phyloP scores from a whole-genome alignment of 1,140 invertebrate species.

The Cryptotermes secundus region DNA sequence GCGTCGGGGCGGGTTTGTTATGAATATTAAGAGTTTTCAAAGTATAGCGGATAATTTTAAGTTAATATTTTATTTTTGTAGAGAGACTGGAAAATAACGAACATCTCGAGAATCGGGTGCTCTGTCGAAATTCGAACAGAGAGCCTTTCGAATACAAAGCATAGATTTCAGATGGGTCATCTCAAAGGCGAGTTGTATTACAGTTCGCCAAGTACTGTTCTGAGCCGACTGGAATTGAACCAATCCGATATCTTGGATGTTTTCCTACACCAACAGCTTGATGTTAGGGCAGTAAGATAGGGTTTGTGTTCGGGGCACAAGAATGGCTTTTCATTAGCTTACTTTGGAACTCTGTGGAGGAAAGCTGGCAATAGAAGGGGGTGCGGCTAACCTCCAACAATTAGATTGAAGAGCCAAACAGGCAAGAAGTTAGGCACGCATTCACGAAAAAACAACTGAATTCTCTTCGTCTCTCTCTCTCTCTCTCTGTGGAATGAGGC shows the following conservation, averaged over 20 bases:
- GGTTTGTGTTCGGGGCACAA: background rate
- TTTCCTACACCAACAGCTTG: background rate
- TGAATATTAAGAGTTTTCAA: too few relatives aligned
- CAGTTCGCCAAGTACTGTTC: background rate
- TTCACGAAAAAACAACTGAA: background rate
- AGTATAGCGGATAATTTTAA: too few relatives aligned
- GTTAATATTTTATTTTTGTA: too few relatives aligned
- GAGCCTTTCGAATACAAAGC: too few relatives aligned
- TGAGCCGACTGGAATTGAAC: background rate
- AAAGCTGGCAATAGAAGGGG: background rate
- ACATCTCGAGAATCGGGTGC: too few relatives aligned
- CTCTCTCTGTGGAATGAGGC: background rate
- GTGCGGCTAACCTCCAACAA: background rate
- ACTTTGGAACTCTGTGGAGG: background rate
- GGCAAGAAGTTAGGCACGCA: background rate
- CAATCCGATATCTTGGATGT: background rate
- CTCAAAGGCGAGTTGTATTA: background rate
- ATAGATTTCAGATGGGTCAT: too few relatives aligned
- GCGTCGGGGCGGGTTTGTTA: too few relatives aligned
- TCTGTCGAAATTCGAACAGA: too few relatives aligned
- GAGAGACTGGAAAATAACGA: too few relatives aligned
- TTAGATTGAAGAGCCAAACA: conserved; percentile 19
- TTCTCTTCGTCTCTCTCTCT: background rate
- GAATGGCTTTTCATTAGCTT: conserved; percentile 10
- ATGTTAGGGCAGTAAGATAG: background rate